These are phyloP conservation scores for Hypanus sabinus DNA, from an alignment of 2,113 vertebrate genomes.

Conservation along the genomic window DNA sequence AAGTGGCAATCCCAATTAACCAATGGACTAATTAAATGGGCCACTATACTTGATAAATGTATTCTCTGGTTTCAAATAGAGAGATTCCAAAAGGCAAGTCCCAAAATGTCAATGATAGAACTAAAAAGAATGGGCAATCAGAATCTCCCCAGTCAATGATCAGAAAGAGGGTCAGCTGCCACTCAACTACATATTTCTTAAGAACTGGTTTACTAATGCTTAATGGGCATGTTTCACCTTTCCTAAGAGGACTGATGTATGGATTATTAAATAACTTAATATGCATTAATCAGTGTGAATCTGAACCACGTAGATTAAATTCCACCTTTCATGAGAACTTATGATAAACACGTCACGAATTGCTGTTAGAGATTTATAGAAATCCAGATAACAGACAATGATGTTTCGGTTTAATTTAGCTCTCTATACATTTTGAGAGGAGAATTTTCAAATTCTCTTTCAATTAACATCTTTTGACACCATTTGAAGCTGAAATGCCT, in stretches of 20 bases:
- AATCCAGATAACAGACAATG: neutral
- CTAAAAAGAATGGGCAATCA: neutral
- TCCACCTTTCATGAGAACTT: slow-evolving; percentile 15
- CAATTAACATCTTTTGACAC: slow-evolving; percentile 3
- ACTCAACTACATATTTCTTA: neutral
- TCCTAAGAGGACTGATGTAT: neutral
- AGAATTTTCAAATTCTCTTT: neutral
- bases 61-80: neutral
- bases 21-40: too few species aligned
- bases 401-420: neutral
- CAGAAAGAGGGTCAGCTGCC: neutral
- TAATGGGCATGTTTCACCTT: neutral
- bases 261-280: neutral
- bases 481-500: neutral
- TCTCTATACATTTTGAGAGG: neutral
- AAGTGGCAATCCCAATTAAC: too few species aligned
- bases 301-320: slow-evolving; percentile 2
- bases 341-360: neutral
- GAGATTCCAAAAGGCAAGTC: neutral
- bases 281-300: neutral
- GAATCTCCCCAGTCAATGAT: neutral
- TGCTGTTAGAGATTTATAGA: slow-evolving; percentile 10
- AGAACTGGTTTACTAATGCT: neutral
- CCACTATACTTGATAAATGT: neutral
- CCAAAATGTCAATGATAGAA: neutral